Conservation (phyloP, 2,113 vertebrate species). For the Dasypus novemcinctus region DNA sequence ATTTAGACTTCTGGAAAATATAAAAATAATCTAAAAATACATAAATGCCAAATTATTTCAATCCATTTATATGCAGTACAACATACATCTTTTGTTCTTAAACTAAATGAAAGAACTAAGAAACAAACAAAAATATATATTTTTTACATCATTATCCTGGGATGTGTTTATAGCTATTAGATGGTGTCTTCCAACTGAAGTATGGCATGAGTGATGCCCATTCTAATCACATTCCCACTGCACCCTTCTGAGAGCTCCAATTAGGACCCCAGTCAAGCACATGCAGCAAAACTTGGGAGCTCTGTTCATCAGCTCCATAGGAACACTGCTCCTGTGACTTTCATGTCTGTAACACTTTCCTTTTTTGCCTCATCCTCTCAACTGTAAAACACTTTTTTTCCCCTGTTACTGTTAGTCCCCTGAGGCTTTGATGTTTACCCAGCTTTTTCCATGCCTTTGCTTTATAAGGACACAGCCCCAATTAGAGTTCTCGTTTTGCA, state of each 20-base stretch:
- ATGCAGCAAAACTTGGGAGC: slow-evolving; percentile 60
- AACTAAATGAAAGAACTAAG: slow-evolving; percentile 16
- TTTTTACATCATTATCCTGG: neutral
- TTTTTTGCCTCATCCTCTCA: slow-evolving; percentile 78
- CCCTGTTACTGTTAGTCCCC: slow-evolving; percentile 77
- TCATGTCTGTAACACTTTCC: slow-evolving; percentile 81
- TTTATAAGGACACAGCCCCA: slow-evolving; percentile 82
- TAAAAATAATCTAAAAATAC: slow-evolving; percentile 4
- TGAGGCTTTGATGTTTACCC: slow-evolving; percentile 83
- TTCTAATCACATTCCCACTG: slow-evolving; percentile 30
- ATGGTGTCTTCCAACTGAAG: slow-evolving; percentile 47
- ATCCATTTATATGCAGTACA: slow-evolving; percentile 29
- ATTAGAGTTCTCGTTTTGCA: slow-evolving; percentile 83
- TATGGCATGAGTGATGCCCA: slow-evolving; percentile 46
- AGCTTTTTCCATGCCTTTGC: slow-evolving; percentile 83
- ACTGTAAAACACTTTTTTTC: slow-evolving; percentile 78
- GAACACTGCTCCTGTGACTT: slow-evolving; percentile 73
- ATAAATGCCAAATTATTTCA: slow-evolving; percentile 29
- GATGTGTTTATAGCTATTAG: slow-evolving; percentile 49
- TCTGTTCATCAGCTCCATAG: slow-evolving; percentile 73
- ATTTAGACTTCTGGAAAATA: slow-evolving; percentile 36
- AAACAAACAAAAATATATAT: accelerated
- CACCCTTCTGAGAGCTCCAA: slow-evolving; percentile 13
- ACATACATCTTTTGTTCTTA: neutral
- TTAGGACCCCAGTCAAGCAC: neutral